Evolutionary conservation across 2,888 invertebrate genomes (phyloP), one percentile per base, ranked within the genome.

Genomic region (Peribatodes rhomboidaria): DNA sequence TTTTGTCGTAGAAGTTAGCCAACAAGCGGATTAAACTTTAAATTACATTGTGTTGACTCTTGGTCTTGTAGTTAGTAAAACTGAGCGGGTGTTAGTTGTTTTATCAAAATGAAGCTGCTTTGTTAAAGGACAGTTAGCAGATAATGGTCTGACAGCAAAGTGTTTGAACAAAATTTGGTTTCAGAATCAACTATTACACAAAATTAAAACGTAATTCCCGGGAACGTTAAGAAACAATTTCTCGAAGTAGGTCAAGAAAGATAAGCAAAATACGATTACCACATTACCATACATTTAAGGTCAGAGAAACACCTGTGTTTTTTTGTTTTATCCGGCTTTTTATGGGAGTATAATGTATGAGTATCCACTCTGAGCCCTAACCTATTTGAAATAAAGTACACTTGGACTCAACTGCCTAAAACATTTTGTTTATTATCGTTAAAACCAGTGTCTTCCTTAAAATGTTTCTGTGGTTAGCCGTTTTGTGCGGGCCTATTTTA

Each of bases 1-100:
- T 66, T 66, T 54, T 47, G 37, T 50, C 31, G 27, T 59, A 49
- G 55, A 56, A 60, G 44, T 55, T 49, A 35, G 20, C n/a, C 20
- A 44, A 16, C 33, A 18, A 44, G 49, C 46, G 37, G 57, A 22
- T 50, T 31, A 44, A 65, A 65, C 50, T 60, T 60, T 60, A 50
- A 55, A 60, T 65, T 50, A 55, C 59, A 50, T 55, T 49, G 55
- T 47, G 63, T 44, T 46, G 58, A 58, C 31, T 53, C 46, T 55
- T 64, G 58, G 58, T 41, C 46, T 55, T 35, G 44, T 44, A 47
- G 53, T 46, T 57, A 42, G 56, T 46, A 13, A 37, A 53, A 63
- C 54, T 18, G 33, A 41, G 39, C 35, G 53, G 14, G 58, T 22
- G 27, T 27, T 33, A 47, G 14, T 59, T 22, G 11, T 11, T 27